These are phyloP conservation scores for Dinomys branickii DNA, from an alignment of 2,113 vertebrate genomes.

Conservation along the genomic window DNA sequence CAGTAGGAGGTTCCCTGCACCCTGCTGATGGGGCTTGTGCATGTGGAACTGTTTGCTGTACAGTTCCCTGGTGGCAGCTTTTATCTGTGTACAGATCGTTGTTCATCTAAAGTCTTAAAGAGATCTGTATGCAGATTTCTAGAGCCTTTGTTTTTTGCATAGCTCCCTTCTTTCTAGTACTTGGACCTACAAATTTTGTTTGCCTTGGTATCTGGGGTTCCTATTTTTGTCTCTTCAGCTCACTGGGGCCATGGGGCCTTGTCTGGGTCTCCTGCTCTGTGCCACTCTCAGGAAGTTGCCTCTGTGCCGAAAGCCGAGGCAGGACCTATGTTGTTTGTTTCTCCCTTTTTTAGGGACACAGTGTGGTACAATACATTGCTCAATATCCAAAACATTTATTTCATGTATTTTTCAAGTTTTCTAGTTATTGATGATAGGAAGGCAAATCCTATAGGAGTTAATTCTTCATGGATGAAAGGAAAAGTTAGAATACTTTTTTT, in stretches of 20 bases:
- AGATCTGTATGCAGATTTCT: background rate
- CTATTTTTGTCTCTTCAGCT: background rate
- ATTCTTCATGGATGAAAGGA: background rate
- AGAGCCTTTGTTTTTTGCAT: background rate
- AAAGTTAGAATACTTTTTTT: background rate
- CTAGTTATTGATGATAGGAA: background rate
- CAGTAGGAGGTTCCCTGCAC: background rate
- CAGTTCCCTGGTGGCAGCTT: background rate
- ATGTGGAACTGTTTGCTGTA: background rate
- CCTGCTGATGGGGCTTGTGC: background rate
- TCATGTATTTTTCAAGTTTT: background rate
- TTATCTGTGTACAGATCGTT: background rate
- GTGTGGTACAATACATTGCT: background rate
- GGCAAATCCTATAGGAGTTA: background rate
- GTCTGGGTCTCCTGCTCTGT: background rate
- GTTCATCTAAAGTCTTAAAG: background rate
- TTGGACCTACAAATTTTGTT: background rate
- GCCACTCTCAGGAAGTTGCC: background rate
- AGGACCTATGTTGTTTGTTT: background rate
- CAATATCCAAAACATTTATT: background rate
- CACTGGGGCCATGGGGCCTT: background rate
- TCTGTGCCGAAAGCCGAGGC: background rate
- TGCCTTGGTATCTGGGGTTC: background rate
- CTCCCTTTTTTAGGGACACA: background rate
- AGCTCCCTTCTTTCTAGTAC: background rate